Percentiles rank a stretch among this genome's conserved stretches.
phyloP scores from a whole-genome alignment of 2,113 vertebrate genomes.

The Sapajus apella region DNA sequence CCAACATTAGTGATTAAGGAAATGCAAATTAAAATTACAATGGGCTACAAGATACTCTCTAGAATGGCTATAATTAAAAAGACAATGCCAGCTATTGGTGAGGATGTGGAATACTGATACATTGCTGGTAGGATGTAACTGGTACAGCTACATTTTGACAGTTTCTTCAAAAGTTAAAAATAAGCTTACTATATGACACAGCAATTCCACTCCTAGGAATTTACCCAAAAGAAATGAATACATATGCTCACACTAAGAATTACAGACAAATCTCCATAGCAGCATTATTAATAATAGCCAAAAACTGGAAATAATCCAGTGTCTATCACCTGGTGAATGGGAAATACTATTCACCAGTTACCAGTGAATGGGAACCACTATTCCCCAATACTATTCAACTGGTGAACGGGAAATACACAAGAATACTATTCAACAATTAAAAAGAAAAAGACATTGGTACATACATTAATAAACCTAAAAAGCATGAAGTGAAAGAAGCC shows the following conservation, averaged over 20 bases:
- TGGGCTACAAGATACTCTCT: background rate
- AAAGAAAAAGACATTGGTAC: background rate
- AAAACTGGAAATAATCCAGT: background rate
- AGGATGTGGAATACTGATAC: background rate
- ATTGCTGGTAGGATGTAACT: background rate
- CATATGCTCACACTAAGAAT: background rate
- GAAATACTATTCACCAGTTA: background rate
- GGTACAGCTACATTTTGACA: background rate
- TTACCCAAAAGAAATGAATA: background rate
- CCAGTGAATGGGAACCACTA: too few species aligned
- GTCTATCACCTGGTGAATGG: background rate
- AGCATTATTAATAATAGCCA: background rate
- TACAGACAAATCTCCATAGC: background rate
- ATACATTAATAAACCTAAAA: background rate
- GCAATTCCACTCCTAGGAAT: background rate
- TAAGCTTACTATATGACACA: background rate
- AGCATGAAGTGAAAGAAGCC: background rate
- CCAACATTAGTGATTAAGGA: background rate
- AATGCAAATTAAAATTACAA: constrained; percentile 12
- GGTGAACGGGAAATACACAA: background rate
- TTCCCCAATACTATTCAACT: background rate
- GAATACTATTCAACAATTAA: background rate
- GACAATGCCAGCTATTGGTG: background rate
- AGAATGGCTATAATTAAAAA: background rate
- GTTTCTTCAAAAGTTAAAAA: background rate